Percentiles rank a stretch among this genome's conserved stretches.
Evolutionary conservation across 2,797 vertebrate genomes (phyloP).

Genomic region (Knipowitschia caucasica): DNA sequence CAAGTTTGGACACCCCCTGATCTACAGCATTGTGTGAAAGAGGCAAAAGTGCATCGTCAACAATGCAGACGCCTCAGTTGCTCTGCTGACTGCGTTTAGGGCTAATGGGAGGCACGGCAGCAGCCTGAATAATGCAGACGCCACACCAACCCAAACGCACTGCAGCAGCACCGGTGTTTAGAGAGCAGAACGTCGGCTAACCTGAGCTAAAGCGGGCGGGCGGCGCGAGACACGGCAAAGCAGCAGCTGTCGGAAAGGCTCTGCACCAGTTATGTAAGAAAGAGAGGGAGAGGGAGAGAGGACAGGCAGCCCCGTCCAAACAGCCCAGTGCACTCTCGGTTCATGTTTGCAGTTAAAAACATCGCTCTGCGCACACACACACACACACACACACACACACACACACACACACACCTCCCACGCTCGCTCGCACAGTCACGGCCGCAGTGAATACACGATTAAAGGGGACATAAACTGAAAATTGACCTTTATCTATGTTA

Average conservation of each 20-base stretch:
- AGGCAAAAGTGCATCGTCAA: conserved; percentile 15
- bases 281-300: not conserved
- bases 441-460: too few relatives aligned
- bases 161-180: not conserved
- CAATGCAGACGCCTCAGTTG: not conserved
- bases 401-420: too few relatives aligned
- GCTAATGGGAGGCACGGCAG: conserved; percentile 24
- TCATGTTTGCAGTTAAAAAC: too few relatives aligned
- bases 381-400: too few relatives aligned
- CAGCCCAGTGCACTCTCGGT: too few relatives aligned
- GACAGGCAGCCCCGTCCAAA: too few relatives aligned
- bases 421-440: too few relatives aligned
- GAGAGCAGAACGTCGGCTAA: conserved; percentile 18
- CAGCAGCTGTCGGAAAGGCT: conserved; percentile 53
- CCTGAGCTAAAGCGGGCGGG: conserved; percentile 36
- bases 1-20: too few relatives aligned
- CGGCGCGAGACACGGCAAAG: conserved; percentile 14
- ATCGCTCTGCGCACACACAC: too few relatives aligned
- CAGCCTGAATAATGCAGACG: not conserved
- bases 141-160: conserved; percentile 11
- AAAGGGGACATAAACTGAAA: too few relatives aligned
- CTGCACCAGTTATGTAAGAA: conserved; percentile 46
- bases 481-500: too few relatives aligned
- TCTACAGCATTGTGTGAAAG: conserved; percentile 24
- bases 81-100: conserved; percentile 17